Evolutionary conservation across 2,797 vertebrate genomes (phyloP).

Genomic region (Periophthalmus magnuspinnatus): DNA sequence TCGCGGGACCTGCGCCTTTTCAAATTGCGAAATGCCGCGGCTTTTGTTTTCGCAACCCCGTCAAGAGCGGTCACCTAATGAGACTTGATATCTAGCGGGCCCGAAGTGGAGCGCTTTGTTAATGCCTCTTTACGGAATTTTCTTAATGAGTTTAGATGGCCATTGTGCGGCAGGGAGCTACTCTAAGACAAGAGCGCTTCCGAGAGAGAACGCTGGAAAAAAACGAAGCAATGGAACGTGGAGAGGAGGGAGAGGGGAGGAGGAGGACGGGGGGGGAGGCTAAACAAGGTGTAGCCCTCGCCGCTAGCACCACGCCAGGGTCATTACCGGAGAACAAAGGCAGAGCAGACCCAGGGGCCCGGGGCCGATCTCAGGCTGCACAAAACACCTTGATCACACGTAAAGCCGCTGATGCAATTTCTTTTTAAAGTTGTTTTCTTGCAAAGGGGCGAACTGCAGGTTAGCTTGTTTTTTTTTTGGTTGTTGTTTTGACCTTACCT

Average conservation of each 20-base stretch:
- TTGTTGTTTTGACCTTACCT: slow-evolving; percentile 1
- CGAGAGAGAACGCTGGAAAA: slow-evolving; percentile 38
- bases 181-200: slow-evolving; percentile 73
- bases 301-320: slow-evolving; percentile 69
- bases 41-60: slow-evolving; percentile 95
- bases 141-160: slow-evolving; percentile 97
- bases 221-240: slow-evolving; percentile 34
- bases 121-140: slow-evolving; percentile 93
- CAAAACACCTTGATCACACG: slow-evolving; percentile 88
- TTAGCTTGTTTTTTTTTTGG: neutral
- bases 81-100: slow-evolving; percentile 89
- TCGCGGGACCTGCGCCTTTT: slow-evolving; percentile 89
- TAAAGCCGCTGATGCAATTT: slow-evolving; percentile 79
- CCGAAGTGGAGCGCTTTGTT: slow-evolving; percentile 79
- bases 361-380: slow-evolving; percentile 55
- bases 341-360: slow-evolving; percentile 62
- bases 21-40: slow-evolving; percentile 79
- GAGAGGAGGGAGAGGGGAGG: slow-evolving; percentile 73
- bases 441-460: neutral
- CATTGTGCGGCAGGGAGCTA: slow-evolving; percentile 85
- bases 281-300: slow-evolving; percentile 82
- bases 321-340: slow-evolving; percentile 82
- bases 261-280: slow-evolving; percentile 63
- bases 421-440: slow-evolving; percentile 61
- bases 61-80: slow-evolving; percentile 97